phyloP scores from a whole-genome alignment of 2,113 vertebrate species.

The Nibea albiflora region DNA sequence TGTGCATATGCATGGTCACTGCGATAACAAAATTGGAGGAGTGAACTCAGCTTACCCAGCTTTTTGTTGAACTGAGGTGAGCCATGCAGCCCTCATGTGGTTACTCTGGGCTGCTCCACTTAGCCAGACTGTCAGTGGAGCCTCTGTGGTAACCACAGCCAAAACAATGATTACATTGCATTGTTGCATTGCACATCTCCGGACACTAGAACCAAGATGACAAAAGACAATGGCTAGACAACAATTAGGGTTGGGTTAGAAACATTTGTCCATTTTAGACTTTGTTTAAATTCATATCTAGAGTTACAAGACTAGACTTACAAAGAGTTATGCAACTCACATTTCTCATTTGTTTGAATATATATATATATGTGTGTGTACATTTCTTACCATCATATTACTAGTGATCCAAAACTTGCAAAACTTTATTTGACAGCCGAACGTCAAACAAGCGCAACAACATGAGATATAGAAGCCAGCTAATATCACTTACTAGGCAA shows the following conservation, averaged over 20 bases:
- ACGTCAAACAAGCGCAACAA: too few relatives aligned
- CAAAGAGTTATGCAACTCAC: background rate
- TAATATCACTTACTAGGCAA: too few relatives aligned
- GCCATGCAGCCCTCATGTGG: conserved; percentile 49
- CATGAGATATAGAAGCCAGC: too few relatives aligned
- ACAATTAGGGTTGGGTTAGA: conserved; percentile 17
- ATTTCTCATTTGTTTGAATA: background rate
- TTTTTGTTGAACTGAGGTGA: conserved; percentile 57
- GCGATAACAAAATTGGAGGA: conserved; percentile 24
- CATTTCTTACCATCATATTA: too few relatives aligned
- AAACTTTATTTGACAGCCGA: too few relatives aligned
- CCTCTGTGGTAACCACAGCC: conserved; percentile 19
- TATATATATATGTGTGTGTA: too few relatives aligned
- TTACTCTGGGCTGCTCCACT: conserved; percentile 12
- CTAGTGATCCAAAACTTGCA: too few relatives aligned
- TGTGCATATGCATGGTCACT: conserved; percentile 31
- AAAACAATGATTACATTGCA: conserved; percentile 36
- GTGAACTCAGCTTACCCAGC: conserved; percentile 27
- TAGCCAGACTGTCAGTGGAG: conserved; percentile 16
- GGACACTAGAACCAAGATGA: conserved; percentile 22
- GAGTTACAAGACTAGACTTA: background rate
- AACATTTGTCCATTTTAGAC: conserved; percentile 2
- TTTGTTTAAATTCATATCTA: conserved; percentile 6
- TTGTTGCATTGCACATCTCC: conserved; percentile 25
- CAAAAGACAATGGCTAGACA: conserved; percentile 14